Percentiles rank a stretch among this genome's conserved stretches.
phyloP scores from a whole-genome alignment of 2,113 vertebrate species.

The Cromileptes altivelis region DNA sequence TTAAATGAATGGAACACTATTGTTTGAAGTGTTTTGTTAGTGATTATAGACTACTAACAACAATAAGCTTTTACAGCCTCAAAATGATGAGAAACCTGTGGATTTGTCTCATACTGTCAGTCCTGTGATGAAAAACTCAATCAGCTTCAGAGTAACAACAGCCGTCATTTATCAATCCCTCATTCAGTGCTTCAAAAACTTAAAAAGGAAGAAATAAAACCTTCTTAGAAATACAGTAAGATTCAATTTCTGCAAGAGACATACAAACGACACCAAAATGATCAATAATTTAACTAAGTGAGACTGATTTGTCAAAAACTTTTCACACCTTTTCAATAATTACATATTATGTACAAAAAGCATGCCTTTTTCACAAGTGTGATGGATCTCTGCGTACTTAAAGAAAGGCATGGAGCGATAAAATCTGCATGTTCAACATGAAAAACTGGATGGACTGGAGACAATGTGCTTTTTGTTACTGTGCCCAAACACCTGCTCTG shows the following conservation, averaged over 20 bases:
- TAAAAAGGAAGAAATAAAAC: slow-evolving; percentile 45
- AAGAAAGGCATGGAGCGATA: background rate
- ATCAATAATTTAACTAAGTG: slow-evolving; percentile 20
- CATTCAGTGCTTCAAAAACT: background rate
- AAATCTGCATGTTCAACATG: background rate
- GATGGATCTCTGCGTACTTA: background rate
- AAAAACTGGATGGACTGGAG: background rate
- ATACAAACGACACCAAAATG: slow-evolving; percentile 36
- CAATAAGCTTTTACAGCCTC: slow-evolving; percentile 28
- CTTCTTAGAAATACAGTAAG: slow-evolving; percentile 22
- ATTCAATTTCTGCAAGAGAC: slow-evolving; percentile 28
- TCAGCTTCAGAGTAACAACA: background rate
- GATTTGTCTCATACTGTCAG: slow-evolving; percentile 1
- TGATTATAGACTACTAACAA: slow-evolving; percentile 39
- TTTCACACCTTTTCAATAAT: slow-evolving; percentile 24
- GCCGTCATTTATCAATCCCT: background rate
- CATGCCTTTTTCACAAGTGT: slow-evolving; percentile 5
- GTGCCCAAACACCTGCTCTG: background rate
- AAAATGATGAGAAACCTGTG: slow-evolving; percentile 7
- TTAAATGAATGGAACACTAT: slow-evolving; percentile 41
- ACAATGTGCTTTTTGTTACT: background rate
- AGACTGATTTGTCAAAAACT: background rate
- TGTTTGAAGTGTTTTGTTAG: slow-evolving; percentile 16
- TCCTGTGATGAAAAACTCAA: slow-evolving; percentile 5
- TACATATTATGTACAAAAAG: slow-evolving; percentile 47